Evolutionary conservation across 2,797 vertebrate species (phyloP), one percentile per base, ranked within the genome.

Genomic region (Buceros bicornis): DNA sequence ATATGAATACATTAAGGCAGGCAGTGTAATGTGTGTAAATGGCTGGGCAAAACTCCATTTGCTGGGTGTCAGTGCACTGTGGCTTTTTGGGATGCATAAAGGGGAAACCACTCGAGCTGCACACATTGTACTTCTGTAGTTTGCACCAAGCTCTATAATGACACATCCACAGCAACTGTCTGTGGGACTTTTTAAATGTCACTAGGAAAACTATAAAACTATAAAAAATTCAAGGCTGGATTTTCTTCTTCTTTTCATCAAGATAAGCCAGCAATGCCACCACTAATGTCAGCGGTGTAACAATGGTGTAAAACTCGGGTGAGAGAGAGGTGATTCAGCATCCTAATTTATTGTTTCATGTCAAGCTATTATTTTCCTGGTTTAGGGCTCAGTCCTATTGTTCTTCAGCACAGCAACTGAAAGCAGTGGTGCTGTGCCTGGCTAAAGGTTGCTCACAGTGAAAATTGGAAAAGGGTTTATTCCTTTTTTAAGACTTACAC

Each of bases 1-100:
- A 81, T 91, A 74, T 13, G 95, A 95, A 86, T 57, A 24, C 17
- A 48, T 65, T 80, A 74, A 71, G 58, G 26, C 31, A 93, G 76
- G 64, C 4, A 35, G 9, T 13, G 22, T 53, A 60, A 26, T 18
- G 37, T 45, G 22, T 31, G 26, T 37, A 78, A 81, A 85, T 25
- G 47, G 26, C 26, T 92, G 54, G 40, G 40, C 13, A 84, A 93
- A 89, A 88, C 22, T 5, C 26, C 67, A 10, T 79, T 79, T 72
- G 11, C 26, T 79, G 47, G 16, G 11, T 82, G 17, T 80, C 62
- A 70, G 33, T n/a, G 9, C 22, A 60, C 18, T 40, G 35, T 24
- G 83, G 37, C 2, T 57, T 43, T 81, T 54, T 29, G 29, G 45
- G 71, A 70, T 29, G 13, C 15, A 42, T 64, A 58, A 64, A 74